Evolutionary conservation across 2,888 invertebrate genomes (phyloP).

Genomic region (Bembecia ichneumoniformis): DNA sequence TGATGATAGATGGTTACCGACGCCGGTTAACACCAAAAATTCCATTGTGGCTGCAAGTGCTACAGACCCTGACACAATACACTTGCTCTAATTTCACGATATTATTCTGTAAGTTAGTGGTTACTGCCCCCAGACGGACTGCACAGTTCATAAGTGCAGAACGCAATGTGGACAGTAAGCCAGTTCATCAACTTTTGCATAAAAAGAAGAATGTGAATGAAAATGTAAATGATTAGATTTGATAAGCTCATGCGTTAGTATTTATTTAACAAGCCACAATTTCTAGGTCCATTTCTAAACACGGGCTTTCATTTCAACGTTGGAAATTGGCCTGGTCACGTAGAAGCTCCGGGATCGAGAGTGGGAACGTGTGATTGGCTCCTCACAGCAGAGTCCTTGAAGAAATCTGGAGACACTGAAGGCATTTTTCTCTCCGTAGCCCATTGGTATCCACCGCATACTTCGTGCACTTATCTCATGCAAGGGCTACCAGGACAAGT

Average conservation of each 20-base stretch:
- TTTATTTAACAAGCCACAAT: background rate
- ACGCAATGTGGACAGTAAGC: too few relatives aligned
- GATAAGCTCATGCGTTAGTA: background rate
- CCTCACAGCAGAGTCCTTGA: slow-evolving; percentile 84
- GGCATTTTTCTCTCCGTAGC: slow-evolving; percentile 93
- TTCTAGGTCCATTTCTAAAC: slow-evolving; percentile 84
- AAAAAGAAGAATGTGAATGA: background rate
- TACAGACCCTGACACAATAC: too few relatives aligned
- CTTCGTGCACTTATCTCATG: slow-evolving; percentile 92
- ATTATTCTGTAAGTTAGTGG: too few relatives aligned
- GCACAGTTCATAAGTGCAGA: too few relatives aligned
- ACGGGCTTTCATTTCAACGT: slow-evolving; percentile 96
- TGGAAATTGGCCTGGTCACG: slow-evolving; percentile 94
- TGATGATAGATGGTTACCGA: too few relatives aligned
- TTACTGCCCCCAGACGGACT: too few relatives aligned
- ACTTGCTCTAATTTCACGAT: too few relatives aligned
- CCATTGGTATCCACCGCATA: slow-evolving; percentile 95
- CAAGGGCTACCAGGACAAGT: slow-evolving; percentile 89
- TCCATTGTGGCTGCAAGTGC: too few relatives aligned
- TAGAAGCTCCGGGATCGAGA: slow-evolving; percentile 88
- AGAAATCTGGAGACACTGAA: slow-evolving; percentile 84
- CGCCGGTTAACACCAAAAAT: too few relatives aligned
- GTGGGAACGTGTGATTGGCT: slow-evolving; percentile 93
- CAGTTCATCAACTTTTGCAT: background rate
- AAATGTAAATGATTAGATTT: background rate